phyloP scores from a whole-genome alignment of 2,888 invertebrate genomes.

The Osmoderma eremita region DNA sequence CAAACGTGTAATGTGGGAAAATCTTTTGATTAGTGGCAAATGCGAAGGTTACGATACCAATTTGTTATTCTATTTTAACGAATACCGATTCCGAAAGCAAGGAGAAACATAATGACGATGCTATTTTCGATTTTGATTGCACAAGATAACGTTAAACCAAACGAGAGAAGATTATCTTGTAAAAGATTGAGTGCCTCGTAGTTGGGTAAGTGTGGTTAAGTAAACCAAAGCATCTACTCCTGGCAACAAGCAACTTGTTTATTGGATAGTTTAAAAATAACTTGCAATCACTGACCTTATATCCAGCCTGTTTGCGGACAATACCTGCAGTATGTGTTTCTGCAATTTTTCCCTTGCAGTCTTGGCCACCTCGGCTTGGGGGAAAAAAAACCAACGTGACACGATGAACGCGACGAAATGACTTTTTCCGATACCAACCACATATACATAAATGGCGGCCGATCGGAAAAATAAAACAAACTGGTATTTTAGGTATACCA shows the following conservation, averaged over 20 bases:
- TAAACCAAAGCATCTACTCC: background rate
- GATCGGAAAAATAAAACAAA: slow-evolving; percentile 21
- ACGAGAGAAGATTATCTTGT: background rate
- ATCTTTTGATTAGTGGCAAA: slow-evolving; percentile 9
- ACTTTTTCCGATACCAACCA: slow-evolving; percentile 26
- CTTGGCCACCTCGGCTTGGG: slow-evolving; percentile 12
- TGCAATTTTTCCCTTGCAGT: slow-evolving; percentile 29
- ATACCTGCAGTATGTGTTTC: slow-evolving; percentile 24
- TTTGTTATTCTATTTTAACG: background rate
- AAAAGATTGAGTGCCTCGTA: slow-evolving; percentile 7
- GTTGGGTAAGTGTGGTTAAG: slow-evolving; percentile 18
- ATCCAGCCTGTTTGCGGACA: slow-evolving; percentile 29
- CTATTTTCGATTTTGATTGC: background rate
- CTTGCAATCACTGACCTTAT: slow-evolving; percentile 40
- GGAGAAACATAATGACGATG: background rate
- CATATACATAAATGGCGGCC: background rate
- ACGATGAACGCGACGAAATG: slow-evolving; percentile 15
- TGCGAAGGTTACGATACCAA: slow-evolving; percentile 1
- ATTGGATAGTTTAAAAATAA: slow-evolving; percentile 39
- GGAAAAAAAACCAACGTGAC: slow-evolving; percentile 23
- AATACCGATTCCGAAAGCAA: too few species aligned
- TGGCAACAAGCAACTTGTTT: slow-evolving; percentile 37
- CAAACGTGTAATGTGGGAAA: slow-evolving; percentile 7
- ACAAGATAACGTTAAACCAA: background rate
- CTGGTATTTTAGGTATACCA: slow-evolving; percentile 10